Conservation (phyloP, 2,797 vertebrate genomes). For the Borostomias antarcticus region DNA sequence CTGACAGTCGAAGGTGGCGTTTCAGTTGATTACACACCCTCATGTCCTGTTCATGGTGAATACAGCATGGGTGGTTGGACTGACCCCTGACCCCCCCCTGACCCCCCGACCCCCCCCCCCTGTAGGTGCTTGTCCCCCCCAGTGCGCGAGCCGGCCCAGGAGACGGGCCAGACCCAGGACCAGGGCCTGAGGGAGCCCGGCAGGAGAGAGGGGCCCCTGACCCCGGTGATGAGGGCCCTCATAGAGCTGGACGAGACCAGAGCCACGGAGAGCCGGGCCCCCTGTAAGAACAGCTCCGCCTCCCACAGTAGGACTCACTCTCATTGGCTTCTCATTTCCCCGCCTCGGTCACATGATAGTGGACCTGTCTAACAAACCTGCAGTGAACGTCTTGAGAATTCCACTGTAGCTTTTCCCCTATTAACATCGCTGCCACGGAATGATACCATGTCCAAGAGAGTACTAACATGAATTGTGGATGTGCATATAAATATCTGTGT, state of each 20-base stretch:
- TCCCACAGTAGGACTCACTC: constrained; percentile 45
- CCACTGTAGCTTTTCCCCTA: too few relatives aligned
- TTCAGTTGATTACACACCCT: background rate
- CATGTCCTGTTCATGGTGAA: too few relatives aligned
- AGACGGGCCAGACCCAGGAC: constrained; percentile 24
- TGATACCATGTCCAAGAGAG: too few relatives aligned
- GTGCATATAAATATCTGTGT: too few relatives aligned
- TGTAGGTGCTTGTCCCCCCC: constrained; percentile 75
- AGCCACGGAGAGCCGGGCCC: constrained; percentile 81
- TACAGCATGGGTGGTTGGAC: background rate
- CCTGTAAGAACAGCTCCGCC: constrained; percentile 73
- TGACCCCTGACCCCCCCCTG: constrained; percentile 44
- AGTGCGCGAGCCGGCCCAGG: constrained; percentile 77
- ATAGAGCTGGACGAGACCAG: constrained; percentile 89
- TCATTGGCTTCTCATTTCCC: background rate
- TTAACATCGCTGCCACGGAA: too few relatives aligned
- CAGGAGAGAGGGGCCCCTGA: constrained; percentile 71
- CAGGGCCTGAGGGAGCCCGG: constrained; percentile 39
- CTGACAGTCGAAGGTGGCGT: constrained; percentile 62
- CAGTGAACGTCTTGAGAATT: too few relatives aligned
- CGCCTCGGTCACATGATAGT: too few relatives aligned
- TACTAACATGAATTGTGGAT: too few relatives aligned
- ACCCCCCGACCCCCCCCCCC: background rate
- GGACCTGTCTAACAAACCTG: too few relatives aligned
- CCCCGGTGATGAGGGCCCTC: constrained; percentile 87